Base-by-base conservation (phyloP, 2,797 vertebrate species). In the Prionace glauca region DNA sequence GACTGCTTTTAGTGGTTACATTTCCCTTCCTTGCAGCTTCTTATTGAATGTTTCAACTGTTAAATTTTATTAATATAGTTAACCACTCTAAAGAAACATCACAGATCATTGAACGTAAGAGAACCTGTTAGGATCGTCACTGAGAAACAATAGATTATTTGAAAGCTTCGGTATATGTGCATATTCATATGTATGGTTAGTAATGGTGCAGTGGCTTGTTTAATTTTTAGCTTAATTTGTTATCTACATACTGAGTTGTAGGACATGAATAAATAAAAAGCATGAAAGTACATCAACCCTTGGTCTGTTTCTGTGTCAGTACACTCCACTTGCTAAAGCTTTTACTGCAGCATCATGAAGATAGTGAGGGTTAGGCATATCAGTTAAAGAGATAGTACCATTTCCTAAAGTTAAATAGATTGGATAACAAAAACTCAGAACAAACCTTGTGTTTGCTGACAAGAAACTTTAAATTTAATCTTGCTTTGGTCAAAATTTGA, bases 241-340 rank as follows among this genome's bases (percentile, higher is more conserved):
- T 62, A 65, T 50, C 50, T 8, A 32, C 62, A 20, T 20, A 74
- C 69, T 74, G 71, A 72, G 41, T 95, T 56, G 72, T 0, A 74
- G 45, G 93, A 60, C 74, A 77, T 95, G 29, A 95, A 95, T 95
- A 95, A 95, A 77, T 95, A 95, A 94, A 22, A 94, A 14, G 93
- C 45, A 56, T 32, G 12, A 77, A 95, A 95, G 71, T 95, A 45
- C 93, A 67, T 95, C 93, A 95, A 16, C 26, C 14, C 71, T 95
- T 56, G 8, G 45, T 74, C 24, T 77, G 14, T 77, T 95, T 74
- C 41, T 32, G 12, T 56, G 69, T 74, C 60, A 95, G 71, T 95
- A 29, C 71, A 95, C 69, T 77, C 24, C 71, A 77, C 92, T 94
- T 71, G 71, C 67, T 69, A 94, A 72, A 56, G 71, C 93, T 77